Base-by-base conservation (phyloP, 2,113 vertebrate genomes). In the Murina feae region DNA sequence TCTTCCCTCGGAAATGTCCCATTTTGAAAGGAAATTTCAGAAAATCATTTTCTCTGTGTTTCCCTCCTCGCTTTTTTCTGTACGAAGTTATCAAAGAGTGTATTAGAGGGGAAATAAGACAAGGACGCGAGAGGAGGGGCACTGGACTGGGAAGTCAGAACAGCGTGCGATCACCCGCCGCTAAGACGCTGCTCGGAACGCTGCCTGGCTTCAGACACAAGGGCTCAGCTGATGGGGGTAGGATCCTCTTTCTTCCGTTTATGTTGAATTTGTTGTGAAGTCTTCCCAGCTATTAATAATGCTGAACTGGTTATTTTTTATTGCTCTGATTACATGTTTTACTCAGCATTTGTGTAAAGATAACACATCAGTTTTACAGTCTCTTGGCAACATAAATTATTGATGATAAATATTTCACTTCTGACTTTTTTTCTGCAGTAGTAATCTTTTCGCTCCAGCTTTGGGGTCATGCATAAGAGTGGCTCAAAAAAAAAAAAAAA, bases 281-380 rank as follows among this genome's bases (percentile, higher is more conserved):
- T 90, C 63, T 87, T 87, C 16, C 55, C 28, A 68, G 55, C 20
- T 89, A 92, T 93, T 92, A 92, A 93, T 65, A 81, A 28, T 75
- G 68, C 69, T 86, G 69, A 92, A 58, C 37, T 91, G 49, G 44
- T 79, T 68, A 60, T 86, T 83, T 96, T 93, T 83, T 65, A 93
- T 89, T 53, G 65, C 55, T 89, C 74, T 58, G 65, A 76, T 95
- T 92, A 95, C 83, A 60, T 16, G 10, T 86, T 96, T 87, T 93
- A 63, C 82, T 96, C 21, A 39, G 58, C 28, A 39, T 87, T 95
- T 84, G 65, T 78, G 23, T 91, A 83, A 95, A 96, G 90, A 78
- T 94, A 94, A 95, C 90, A 80, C 49, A 49, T 93, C 60, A 72
- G 51, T 93, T 95, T 93, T 91, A 89, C 90, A 94, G 89, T n/a